These are phyloP conservation scores for Drosophila basisetae DNA, from an alignment of 2,888 invertebrate genomes.

Conservation along the genomic window DNA sequence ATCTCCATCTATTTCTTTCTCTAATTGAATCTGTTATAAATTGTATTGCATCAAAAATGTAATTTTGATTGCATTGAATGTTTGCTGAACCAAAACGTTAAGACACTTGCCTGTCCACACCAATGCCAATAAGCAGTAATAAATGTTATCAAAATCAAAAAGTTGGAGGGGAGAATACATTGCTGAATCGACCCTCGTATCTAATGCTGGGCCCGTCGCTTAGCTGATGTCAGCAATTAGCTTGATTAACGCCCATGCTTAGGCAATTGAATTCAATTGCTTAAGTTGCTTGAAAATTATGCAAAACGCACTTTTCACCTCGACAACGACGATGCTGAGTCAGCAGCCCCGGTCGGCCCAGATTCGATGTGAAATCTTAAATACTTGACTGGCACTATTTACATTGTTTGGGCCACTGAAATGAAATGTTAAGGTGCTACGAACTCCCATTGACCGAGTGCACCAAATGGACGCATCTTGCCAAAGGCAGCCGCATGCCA, in stretches of 20 bases:
- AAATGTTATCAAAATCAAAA: background rate
- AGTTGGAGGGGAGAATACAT: background rate
- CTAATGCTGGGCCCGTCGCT: conserved; percentile 27
- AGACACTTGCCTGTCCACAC: background rate
- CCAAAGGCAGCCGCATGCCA: conserved; percentile 50
- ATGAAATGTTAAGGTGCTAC: conserved; percentile 70
- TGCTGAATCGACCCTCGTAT: conserved; percentile 37
- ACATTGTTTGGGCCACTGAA: conserved; percentile 28
- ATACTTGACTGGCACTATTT: conserved; percentile 10
- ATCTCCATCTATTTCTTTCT: background rate
- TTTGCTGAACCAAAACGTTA: background rate
- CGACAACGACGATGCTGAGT: conserved; percentile 28
- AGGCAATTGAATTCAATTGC: conserved; percentile 65
- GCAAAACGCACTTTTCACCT: conserved; percentile 64
- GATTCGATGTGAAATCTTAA: conserved; percentile 26
- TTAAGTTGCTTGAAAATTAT: conserved; percentile 52
- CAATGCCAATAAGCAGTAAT: background rate
- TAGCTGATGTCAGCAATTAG: conserved; percentile 68
- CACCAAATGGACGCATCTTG: conserved; percentile 19
- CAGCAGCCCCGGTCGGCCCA: conserved; percentile 46
- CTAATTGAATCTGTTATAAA: background rate
- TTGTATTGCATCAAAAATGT: background rate
- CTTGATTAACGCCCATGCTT: conserved; percentile 65
- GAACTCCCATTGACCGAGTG: conserved; percentile 70
- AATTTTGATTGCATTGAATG: background rate